Base-by-base conservation (phyloP, 2,888 invertebrate species). In the Acanthosoma haemorrhoidale region DNA sequence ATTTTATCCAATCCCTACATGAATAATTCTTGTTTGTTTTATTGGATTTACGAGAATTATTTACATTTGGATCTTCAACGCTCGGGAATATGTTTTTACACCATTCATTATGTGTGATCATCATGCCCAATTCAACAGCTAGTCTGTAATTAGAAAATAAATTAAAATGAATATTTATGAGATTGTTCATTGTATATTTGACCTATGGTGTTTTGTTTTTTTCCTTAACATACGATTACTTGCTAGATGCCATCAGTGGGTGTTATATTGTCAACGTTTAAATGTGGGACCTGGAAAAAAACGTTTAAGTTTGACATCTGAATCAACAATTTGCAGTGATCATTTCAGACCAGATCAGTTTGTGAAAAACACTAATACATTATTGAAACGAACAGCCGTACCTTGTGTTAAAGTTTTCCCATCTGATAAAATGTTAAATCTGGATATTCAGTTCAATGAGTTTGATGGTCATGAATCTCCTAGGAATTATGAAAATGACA, bases 321-420 rank as follows among this genome's bases (percentile, higher is more conserved):
- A 73, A 9, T 74, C 74, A 18, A 72, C 75, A 11, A 73, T 76
- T 13, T 76, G 76, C 61, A 72, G 73, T 18, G 75, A 76, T 63
- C 76, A 76, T 70, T 76, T 76, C 61, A 67, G 72, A 29, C 58
- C 72, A 31, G 76, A 76, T 34, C 75, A 76, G 60, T 76, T 76
- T 68, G 74, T 75, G 8, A 76, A 74, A 68, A 74, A 75, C 66
- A 73, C 75, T 1, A 72, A 74, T 2, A 75, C 75, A 6, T 39
- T 75, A 18, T 68, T 76, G 15, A 76, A 75, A 68, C 38, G 75
- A 29, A 76, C 74, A 13, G 76, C 76, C 16, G 74, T 76, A 8
- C 76, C 76, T 9, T 74, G 74, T 38, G 59, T 64, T 21, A 66
- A 70, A 59, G 15, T 38, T 31, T 6, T 38, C 16, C 15, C 63